Conservation (phyloP, 2,888 invertebrate species). For the Eupithecia vulgata region DNA sequence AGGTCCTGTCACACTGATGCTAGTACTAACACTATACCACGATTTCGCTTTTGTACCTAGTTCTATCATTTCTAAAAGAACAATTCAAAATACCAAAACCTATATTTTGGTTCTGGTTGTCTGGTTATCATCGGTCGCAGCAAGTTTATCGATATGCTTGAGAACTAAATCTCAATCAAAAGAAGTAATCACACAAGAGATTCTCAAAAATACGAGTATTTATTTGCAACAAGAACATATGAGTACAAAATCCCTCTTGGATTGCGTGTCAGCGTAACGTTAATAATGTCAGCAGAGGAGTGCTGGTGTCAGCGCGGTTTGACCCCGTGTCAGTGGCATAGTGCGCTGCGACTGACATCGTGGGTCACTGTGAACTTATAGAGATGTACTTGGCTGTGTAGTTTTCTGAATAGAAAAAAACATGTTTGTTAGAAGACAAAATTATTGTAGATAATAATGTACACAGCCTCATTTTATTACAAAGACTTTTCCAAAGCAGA, state of each 20-base stretch:
- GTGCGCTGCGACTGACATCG: background rate
- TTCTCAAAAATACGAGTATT: background rate
- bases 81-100: background rate
- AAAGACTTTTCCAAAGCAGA: background rate
- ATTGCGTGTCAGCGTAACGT: constrained; percentile 1
- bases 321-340: constrained; percentile 5
- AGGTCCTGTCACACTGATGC: background rate
- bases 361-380: background rate
- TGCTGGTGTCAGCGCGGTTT: constrained; percentile 7
- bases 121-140: background rate
- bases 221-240: background rate
- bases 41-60: too few relatives aligned
- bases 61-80: too few relatives aligned
- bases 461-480: background rate
- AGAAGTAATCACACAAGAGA: background rate
- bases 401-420: background rate
- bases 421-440: background rate
- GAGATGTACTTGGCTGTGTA: background rate
- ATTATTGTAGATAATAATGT: background rate
- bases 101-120: background rate
- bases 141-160: background rate
- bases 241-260: background rate
- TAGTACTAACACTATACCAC: background rate
- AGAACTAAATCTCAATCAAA: background rate
- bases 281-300: constrained; percentile 8